Evolutionary conservation across 2,797 vertebrate species (phyloP).

Genomic region (Amblyopsis hoosieri): DNA sequence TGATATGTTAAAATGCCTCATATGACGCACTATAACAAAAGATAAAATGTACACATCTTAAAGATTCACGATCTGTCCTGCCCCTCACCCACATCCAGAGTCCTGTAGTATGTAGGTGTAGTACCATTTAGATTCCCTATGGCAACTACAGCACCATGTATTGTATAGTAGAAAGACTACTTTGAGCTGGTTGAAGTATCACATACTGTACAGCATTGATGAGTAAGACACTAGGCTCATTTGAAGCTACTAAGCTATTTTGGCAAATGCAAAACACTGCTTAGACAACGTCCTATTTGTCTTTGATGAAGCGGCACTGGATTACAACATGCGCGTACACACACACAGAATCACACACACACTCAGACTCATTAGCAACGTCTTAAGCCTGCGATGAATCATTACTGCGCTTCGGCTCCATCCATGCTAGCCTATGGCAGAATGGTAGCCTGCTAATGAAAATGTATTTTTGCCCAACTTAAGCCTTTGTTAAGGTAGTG

Average conservation of each 20-base stretch:
- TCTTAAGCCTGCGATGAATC: constrained; percentile 43
- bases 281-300: constrained; percentile 51
- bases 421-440: constrained; percentile 23
- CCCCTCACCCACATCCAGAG: too few species aligned
- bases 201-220: constrained; percentile 24
- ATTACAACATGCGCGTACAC: constrained; percentile 26
- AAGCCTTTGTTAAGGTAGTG: constrained; percentile 38
- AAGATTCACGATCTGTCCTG: too few species aligned
- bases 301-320: constrained; percentile 54
- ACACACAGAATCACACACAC: constrained; percentile 4
- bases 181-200: too few species aligned
- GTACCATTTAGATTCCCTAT: constrained; percentile 6
- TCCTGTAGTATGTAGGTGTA: neutral
- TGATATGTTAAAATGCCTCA: too few species aligned
- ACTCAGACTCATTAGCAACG: constrained; percentile 18
- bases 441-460: constrained; percentile 53
- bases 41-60: too few species aligned
- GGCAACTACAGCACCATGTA: constrained; percentile 3
- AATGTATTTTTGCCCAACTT: constrained; percentile 49
- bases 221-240: constrained; percentile 26
- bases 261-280: constrained; percentile 39
- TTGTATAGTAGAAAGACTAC: too few species aligned
- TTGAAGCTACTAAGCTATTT: constrained; percentile 35
- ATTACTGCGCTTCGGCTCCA: constrained; percentile 38
- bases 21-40: too few species aligned